phyloP scores from a whole-genome alignment of 2,888 invertebrate genomes.

The Plusia festucae region DNA sequence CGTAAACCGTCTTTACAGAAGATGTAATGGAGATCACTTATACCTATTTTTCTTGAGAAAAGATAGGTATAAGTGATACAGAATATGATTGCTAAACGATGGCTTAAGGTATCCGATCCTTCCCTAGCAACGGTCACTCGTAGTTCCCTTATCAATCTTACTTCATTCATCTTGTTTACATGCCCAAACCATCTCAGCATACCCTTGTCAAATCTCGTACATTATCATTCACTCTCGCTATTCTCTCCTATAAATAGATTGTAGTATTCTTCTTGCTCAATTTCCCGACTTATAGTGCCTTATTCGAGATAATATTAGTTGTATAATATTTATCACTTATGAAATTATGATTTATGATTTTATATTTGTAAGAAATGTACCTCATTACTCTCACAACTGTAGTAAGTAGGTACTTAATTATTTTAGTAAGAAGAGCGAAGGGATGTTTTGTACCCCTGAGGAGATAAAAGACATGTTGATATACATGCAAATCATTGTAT shows the following conservation, averaged over 20 bases:
- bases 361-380: neutral
- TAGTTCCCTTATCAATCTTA: slow-evolving; percentile 4
- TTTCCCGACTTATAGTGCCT: too few species aligned
- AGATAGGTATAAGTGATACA: neutral
- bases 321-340: too few species aligned
- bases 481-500: neutral
- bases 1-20: too few species aligned
- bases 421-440: too few species aligned
- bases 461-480: neutral
- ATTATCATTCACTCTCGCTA: neutral
- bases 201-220: neutral
- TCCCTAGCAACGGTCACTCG: neutral
- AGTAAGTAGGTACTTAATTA: neutral
- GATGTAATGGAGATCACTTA: too few species aligned
- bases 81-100: neutral
- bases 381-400: neutral
- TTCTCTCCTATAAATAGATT: neutral
- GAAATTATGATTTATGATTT: neutral
- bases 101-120: neutral
- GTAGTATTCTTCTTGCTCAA: neutral
- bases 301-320: neutral
- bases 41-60: too few species aligned
- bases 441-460: neutral
- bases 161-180: slow-evolving; percentile 2
- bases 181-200: neutral